Evolutionary conservation across 2,888 invertebrate genomes (phyloP), one percentile per base, ranked within the genome.

Genomic region (Fragum whitleyi): DNA sequence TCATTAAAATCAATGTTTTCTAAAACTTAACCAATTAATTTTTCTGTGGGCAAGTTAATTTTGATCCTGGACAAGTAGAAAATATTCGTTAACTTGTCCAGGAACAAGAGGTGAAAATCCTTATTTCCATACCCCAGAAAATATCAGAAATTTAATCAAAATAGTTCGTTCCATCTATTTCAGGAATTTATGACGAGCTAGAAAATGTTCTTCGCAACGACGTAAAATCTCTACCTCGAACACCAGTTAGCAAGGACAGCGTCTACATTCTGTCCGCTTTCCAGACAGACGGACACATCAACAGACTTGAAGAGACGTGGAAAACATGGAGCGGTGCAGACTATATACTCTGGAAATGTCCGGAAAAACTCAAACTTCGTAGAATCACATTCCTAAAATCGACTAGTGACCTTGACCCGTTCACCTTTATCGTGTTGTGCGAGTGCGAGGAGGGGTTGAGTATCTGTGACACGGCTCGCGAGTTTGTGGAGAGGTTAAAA

Each of bases 311-410:
- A 73, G 79, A 87, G 69, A 87, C 88, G 5, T 92, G 92, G 92
- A 88, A 88, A 78, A 89, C 86, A 14, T 92, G 92, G 92, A 91
- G 90, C 74, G 92, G 92, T 14, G 91, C 91, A 7, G 89, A 91
- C 55, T 90, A 83, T 69, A 89, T 92, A 28, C 85, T 90, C 9
- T 90, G 91, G 88, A 90, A 89, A 79, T 88, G 90, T 77, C 91
- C 92, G 0, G 79, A 77, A n/a, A 85, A 85, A n/a, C 79, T 92
- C 61, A 88, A 88, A 69, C 87, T 92, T n/a, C 84, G 90, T 53
- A 85, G 92, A 9, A 79, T 92, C 55, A 91, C 91, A 42, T 89
- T 92, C 75, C 88, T 91, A 72, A 90, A 90, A 74, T 67, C 88
- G 2, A 86, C 88, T 11, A 76, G 68, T 28, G 77, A 86, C 26